Evolutionary conservation across 2,888 invertebrate genomes (phyloP).

Genomic region (Drosophila ezoana): DNA sequence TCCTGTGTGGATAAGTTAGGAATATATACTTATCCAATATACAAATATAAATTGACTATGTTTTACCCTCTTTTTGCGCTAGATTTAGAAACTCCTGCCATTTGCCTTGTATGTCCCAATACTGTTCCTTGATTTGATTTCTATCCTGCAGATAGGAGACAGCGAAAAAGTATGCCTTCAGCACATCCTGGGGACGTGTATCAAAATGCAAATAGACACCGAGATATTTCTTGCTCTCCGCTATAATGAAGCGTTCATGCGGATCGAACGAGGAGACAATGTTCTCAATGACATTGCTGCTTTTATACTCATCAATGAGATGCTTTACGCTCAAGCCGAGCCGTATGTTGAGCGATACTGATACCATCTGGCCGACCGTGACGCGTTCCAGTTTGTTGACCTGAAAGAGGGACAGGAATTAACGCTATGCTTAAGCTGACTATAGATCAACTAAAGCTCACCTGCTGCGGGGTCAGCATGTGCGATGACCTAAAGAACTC

Average conservation of each 20-base stretch:
- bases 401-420: slow-evolving; percentile 34
- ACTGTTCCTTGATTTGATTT: slow-evolving; percentile 85
- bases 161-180: slow-evolving; percentile 85
- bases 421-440: not conserved
- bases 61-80: slow-evolving; percentile 84
- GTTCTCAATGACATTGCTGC: slow-evolving; percentile 83
- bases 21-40: not conserved
- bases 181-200: slow-evolving; percentile 83
- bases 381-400: slow-evolving; percentile 90
- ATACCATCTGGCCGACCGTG: slow-evolving; percentile 86
- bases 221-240: slow-evolving; percentile 83
- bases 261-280: slow-evolving; percentile 85
- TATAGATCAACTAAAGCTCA: slow-evolving; percentile 65
- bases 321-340: slow-evolving; percentile 83
- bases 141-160: slow-evolving; percentile 85
- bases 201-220: slow-evolving; percentile 85
- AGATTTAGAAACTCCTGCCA: slow-evolving; percentile 85
- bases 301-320: slow-evolving; percentile 83
- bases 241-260: slow-evolving; percentile 84
- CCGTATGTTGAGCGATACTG: slow-evolving; percentile 83
- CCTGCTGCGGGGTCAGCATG: slow-evolving; percentile 87
- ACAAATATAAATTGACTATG: not conserved
- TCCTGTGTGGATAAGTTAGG: slow-evolving; percentile 83
- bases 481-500: slow-evolving; percentile 88
- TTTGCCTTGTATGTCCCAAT: slow-evolving; percentile 86